phyloP scores from a whole-genome alignment of 2,888 invertebrate species.

The Protophormia terraenovae region DNA sequence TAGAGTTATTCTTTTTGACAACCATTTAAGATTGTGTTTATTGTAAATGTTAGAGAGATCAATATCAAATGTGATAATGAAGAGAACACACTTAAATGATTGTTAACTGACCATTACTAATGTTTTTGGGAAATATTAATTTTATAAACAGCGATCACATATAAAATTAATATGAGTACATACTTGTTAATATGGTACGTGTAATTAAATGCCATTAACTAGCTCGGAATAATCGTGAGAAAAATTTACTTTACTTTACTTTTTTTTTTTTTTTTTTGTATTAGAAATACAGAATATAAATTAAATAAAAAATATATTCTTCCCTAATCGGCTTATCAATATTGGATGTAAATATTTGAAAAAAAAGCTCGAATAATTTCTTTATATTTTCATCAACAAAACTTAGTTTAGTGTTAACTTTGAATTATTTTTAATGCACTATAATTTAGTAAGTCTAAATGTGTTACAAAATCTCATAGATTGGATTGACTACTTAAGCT shows the following conservation, averaged over 20 bases:
- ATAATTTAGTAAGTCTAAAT: too few species aligned
- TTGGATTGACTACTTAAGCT: too few species aligned
- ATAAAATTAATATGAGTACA: not conserved
- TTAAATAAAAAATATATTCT: too few species aligned
- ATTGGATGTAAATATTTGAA: too few species aligned
- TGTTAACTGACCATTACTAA: conserved; percentile 63
- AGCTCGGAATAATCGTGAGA: conserved; percentile 24
- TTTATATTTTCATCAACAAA: too few species aligned
- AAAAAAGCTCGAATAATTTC: too few species aligned
- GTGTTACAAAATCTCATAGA: too few species aligned
- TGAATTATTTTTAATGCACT: too few species aligned
- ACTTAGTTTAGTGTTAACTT: too few species aligned
- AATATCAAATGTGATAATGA: conserved; percentile 18
- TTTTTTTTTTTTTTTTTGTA: not conserved
- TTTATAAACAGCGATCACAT: not conserved
- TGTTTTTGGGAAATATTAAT: conserved; percentile 36
- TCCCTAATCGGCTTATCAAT: too few species aligned
- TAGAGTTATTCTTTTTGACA: not conserved
- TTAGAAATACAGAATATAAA: not conserved
- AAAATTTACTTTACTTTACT: not conserved
- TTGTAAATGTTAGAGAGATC: conserved; percentile 29
- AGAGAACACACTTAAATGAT: not conserved
- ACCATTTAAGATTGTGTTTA: conserved; percentile 32
- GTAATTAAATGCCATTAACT: conserved; percentile 32
- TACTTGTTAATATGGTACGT: conserved; percentile 24